Conservation (phyloP, 2,888 invertebrate genomes). For the Melinaea marsaeus region DNA sequence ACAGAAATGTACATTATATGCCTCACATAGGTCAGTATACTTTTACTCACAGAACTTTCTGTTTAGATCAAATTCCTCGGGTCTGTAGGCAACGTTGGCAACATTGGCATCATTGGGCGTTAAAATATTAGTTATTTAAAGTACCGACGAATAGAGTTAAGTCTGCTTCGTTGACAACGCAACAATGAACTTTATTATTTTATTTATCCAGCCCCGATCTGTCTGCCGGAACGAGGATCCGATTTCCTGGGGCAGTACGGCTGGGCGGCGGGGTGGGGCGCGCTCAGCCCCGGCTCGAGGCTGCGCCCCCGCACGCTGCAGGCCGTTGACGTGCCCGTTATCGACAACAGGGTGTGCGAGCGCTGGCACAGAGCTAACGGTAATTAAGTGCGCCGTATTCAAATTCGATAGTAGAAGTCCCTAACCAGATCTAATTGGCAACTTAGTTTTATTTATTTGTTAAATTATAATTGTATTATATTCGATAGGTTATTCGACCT, state of each 20-base stretch:
- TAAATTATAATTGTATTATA: no score
- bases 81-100: no score
- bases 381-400: conserved; percentile 21
- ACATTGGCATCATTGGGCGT: no score
- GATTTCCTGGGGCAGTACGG: conserved; percentile 94
- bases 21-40: conserved; percentile 84
- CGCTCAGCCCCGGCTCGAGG: conserved; percentile 89
- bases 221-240: conserved; percentile 92
- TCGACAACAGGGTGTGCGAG: conserved; percentile 88
- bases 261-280: conserved; percentile 97
- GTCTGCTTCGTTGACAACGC: no score
- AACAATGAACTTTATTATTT: background rate
- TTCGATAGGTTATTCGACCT: no score
- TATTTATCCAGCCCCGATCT: conserved; percentile 85
- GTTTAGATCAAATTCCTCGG: no score
- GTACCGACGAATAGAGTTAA: no score
- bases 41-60: no score
- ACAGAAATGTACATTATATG: conserved; percentile 93
- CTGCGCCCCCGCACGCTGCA: conserved; percentile 92
- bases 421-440: no score
- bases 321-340: conserved; percentile 94
- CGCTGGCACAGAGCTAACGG: conserved; percentile 82
- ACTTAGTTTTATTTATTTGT: no score
- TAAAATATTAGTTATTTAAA: no score
- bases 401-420: no score